phyloP scores from a whole-genome alignment of 37 sponge, comb jelly and placozoan genomes.

The Beroe ovata region DNA sequence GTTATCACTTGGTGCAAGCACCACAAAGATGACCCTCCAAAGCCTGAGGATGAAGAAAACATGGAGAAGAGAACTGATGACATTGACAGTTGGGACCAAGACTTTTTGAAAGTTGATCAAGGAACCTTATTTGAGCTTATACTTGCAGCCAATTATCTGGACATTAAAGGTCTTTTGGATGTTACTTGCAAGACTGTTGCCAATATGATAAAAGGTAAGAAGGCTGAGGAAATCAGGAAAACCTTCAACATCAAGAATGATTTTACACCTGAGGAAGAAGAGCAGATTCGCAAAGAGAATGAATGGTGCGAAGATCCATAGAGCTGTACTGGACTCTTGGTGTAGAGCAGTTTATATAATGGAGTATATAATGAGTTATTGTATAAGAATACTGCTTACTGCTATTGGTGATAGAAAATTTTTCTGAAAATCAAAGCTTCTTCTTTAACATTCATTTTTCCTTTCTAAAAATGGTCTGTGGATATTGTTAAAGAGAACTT shows the following conservation, averaged over 20 bases:
- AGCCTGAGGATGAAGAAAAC: conserved; percentile 95
- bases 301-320: conserved; percentile 95
- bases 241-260: conserved; percentile 99
- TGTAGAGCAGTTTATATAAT: background rate
- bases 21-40: conserved; percentile 90
- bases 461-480: too few species aligned
- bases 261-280: conserved; percentile 99
- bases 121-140: conserved; percentile 99
- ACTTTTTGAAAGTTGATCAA: conserved; percentile 98
- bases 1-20: conserved; percentile 87
- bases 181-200: conserved; percentile 99
- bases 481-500: too few species aligned
- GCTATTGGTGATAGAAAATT: too few species aligned
- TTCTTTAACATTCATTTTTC: too few species aligned
- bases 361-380: too few species aligned
- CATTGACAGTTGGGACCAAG: conserved; percentile 98
- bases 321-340: background rate
- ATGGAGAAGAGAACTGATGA: conserved; percentile 98
- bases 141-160: conserved; percentile 97
- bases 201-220: conserved; percentile 98
- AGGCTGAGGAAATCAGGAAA: conserved; percentile 97
- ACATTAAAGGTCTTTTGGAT: conserved; percentile 98
- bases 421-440: too few species aligned
- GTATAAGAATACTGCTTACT: too few species aligned
- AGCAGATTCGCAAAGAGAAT: conserved; percentile 96